These are phyloP conservation scores for Galendromus occidentalis DNA, from an alignment of 1,140 invertebrate genomes.

Conservation along the genomic window DNA sequence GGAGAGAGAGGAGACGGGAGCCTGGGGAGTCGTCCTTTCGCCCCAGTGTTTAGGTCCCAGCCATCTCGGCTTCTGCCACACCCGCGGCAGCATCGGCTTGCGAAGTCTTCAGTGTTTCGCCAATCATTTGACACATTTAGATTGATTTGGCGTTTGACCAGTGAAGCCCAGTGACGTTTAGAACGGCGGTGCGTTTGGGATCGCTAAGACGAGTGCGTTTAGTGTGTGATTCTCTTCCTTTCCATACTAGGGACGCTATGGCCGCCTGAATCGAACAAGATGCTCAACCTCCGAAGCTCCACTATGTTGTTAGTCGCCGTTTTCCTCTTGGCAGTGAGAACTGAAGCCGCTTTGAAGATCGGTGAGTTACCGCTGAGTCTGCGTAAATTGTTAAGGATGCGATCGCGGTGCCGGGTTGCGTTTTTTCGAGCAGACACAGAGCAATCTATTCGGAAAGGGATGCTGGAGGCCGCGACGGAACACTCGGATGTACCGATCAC, in stretches of 20 bases:
- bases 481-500: no score
- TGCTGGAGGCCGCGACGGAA: no score
- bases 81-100: constrained; percentile 3
- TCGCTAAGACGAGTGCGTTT: background rate
- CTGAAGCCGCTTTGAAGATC: no score
- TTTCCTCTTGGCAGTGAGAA: no score
- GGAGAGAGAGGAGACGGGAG: no score
- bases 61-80: constrained; percentile 11
- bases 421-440: no score
- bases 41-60: constrained; percentile 7
- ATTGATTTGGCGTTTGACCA: background rate
- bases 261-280: background rate
- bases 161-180: background rate
- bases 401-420: no score
- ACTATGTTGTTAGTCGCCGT: no score
- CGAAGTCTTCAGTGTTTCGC: background rate
- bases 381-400: no score
- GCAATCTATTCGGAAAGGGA: no score
- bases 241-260: background rate
- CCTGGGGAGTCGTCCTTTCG: background rate
- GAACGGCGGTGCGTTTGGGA: background rate
- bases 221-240: background rate
- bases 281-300: background rate
- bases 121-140: background rate
- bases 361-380: no score